Conservation (phyloP, 2,113 vertebrate genomes). For the Barnardius zonarius region DNA sequence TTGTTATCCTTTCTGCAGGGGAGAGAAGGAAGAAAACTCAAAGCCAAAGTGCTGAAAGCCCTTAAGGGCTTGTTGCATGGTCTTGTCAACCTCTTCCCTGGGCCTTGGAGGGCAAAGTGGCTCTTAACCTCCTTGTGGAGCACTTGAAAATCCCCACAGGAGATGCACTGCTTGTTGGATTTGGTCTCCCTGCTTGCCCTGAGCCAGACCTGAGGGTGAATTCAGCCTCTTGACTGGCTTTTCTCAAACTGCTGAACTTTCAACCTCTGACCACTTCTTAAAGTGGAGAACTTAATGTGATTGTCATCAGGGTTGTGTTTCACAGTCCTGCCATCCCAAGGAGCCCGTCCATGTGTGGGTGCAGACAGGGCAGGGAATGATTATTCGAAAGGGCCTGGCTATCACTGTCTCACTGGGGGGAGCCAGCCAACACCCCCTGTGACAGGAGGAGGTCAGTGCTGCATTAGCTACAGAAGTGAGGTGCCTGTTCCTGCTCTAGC, state of each 20-base stretch:
- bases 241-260: not conserved
- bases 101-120: not conserved
- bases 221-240: not conserved
- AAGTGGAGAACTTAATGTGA: not conserved
- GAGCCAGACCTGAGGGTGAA: not conserved
- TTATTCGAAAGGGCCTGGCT: not conserved
- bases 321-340: fast-evolving
- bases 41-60: not conserved
- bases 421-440: fast-evolving
- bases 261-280: not conserved
- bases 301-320: not conserved
- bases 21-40: not conserved
- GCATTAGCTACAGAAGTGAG: not conserved
- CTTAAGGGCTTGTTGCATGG: not conserved
- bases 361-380: not conserved
- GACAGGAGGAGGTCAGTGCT: not conserved
- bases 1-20: not conserved
- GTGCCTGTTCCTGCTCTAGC: too few relatives aligned
- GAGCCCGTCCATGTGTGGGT: not conserved
- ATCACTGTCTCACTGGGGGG: not conserved
- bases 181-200: fast-evolving
- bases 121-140: not conserved
- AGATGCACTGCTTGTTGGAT: not conserved
- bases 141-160: not conserved
- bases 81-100: not conserved